phyloP scores from a whole-genome alignment of 2,797 vertebrate species.

The Phataginus tetradactyla region DNA sequence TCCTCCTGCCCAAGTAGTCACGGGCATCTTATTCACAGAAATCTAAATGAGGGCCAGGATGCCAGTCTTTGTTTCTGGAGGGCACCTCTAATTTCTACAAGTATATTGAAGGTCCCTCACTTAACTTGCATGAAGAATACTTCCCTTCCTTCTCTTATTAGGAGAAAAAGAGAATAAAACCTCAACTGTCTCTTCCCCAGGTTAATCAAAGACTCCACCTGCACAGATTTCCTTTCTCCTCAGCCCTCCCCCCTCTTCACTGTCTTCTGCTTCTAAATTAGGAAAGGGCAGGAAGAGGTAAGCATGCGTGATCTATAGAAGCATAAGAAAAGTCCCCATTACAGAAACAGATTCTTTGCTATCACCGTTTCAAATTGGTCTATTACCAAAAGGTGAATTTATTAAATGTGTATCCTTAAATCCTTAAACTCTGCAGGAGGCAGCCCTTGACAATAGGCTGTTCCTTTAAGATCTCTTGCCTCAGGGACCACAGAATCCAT shows the following conservation, averaged over 20 bases:
- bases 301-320: background rate
- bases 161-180: background rate
- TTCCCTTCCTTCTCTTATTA: background rate
- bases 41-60: background rate
- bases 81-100: background rate
- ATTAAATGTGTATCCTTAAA: background rate
- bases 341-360: conserved; percentile 19
- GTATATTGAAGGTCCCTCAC: background rate
- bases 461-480: conserved; percentile 58
- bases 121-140: conserved; percentile 1
- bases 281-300: background rate
- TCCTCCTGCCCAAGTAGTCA: background rate
- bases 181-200: background rate
- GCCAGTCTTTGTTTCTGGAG: background rate
- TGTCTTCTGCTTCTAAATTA: background rate
- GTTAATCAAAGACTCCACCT: background rate
- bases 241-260: background rate
- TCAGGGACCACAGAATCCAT: conserved; percentile 36
- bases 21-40: background rate
- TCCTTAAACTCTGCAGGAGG: background rate
- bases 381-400: background rate
- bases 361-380: background rate
- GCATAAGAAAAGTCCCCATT: background rate
- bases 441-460: conserved; percentile 6
- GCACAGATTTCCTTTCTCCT: background rate